phyloP scores from a whole-genome alignment of 2,113 vertebrate species.

The Rhinichthys klamathensis region DNA sequence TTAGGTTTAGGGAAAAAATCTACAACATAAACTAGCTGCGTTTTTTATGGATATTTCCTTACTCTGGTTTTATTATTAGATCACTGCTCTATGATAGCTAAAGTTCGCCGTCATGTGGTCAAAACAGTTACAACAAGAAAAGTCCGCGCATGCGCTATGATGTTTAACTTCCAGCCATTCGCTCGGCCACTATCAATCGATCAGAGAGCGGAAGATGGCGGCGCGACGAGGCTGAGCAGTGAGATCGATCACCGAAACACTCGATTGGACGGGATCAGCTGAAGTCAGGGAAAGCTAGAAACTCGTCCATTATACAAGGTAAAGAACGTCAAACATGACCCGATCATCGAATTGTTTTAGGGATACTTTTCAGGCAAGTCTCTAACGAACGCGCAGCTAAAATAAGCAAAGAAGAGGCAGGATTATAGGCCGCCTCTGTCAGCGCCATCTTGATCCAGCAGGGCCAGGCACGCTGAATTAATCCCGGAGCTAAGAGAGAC shows the following conservation, averaged over 20 bases:
- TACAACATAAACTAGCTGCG: background rate
- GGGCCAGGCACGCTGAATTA: slow-evolving; percentile 77
- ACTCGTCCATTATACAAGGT: background rate
- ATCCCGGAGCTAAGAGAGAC: slow-evolving; percentile 78
- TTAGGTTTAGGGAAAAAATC: no score
- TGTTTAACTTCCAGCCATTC: slow-evolving; percentile 34
- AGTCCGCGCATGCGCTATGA: slow-evolving; percentile 46
- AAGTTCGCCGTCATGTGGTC: slow-evolving; percentile 37
- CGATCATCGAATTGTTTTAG: background rate
- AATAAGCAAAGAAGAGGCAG: slow-evolving; percentile 37
- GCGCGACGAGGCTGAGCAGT: slow-evolving; percentile 59
- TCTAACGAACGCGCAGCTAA: slow-evolving; percentile 4
- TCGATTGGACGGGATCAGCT: slow-evolving; percentile 72
- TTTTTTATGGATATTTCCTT: background rate
- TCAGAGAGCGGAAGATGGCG: slow-evolving; percentile 83
- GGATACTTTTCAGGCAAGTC: slow-evolving; percentile 53
- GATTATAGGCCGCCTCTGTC: background rate
- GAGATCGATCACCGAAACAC: slow-evolving; percentile 81
- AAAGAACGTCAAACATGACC: background rate
- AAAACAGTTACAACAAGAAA: background rate
- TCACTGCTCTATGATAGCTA: background rate
- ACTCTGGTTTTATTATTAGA: background rate
- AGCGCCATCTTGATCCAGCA: slow-evolving; percentile 74
- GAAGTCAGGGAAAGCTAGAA: slow-evolving; percentile 42
- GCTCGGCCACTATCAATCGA: slow-evolving; percentile 82